Evolutionary conservation across 2,797 vertebrate genomes (phyloP).

Genomic region (Anableps anableps): DNA sequence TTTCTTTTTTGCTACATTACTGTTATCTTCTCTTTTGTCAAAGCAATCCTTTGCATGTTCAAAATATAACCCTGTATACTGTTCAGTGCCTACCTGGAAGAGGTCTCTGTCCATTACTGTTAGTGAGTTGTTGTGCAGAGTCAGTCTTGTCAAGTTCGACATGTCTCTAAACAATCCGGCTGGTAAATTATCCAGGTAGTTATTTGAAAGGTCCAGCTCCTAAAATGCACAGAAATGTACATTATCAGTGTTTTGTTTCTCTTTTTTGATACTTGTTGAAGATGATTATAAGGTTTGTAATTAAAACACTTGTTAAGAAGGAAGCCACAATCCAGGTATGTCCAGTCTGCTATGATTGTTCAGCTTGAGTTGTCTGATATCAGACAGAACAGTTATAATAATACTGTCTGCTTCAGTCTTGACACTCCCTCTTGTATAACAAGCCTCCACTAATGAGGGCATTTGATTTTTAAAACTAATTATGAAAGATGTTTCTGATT

Average conservation of each 20-base stretch:
- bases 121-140: constrained; percentile 95
- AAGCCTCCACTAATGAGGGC: neutral
- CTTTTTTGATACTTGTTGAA: neutral
- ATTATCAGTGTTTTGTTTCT: neutral
- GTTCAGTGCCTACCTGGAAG: constrained; percentile 80
- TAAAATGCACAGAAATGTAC: constrained; percentile 37
- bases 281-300: neutral
- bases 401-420: neutral
- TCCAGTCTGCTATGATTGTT: neutral
- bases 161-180: constrained; percentile 89
- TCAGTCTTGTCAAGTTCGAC: constrained; percentile 90
- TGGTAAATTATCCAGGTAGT: constrained; percentile 96
- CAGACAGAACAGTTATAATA: neutral
- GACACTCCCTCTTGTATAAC: neutral
- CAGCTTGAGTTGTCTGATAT: neutral
- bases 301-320: neutral
- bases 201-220: constrained; percentile 94
- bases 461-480: neutral
- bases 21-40: neutral
- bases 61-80: neutral
- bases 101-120: constrained; percentile 90
- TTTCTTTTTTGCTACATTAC: neutral
- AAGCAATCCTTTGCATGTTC: neutral
- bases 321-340: neutral
- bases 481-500: neutral